Base-by-base conservation (phyloP, 2,797 vertebrate genomes). In the Arnoldichthys spilopterus region DNA sequence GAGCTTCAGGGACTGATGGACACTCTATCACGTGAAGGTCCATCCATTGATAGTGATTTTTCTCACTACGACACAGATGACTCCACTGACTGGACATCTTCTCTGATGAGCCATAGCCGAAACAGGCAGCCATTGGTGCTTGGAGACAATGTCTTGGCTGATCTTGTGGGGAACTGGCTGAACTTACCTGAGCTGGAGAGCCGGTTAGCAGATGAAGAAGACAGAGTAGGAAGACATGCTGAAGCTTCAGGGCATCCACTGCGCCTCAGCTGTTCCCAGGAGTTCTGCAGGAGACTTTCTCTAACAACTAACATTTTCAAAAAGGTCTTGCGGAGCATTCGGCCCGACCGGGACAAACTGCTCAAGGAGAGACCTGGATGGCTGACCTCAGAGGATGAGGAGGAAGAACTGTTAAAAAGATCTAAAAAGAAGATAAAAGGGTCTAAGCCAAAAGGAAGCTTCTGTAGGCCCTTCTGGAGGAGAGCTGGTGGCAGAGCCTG, bases 141-240 rank as follows among this genome's bases (percentile, higher is more conserved):
- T 68, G 97, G 97, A 0, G 97, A 99, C 91, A 98, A 98, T 86
- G 97, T 96, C 83, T 97, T 99, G 1, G 97, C 97, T 0, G 97
- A 99, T 85, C 91, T 99, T 84, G 95, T 99, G 74, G 95, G 97
- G 87, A 97, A 98, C 87, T 99, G 97, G 97, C 96, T 99, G 95
- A 96, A 98, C 85, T 85, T 98, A 81, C 97, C 97, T 0, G 97
- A 98, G 66, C 53, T 83, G 72, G 81, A 78, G 92, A 93, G 83
- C 9, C 81, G 73, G 24, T 75, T 62, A 61, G 68, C 47, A 76
- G 59, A 58, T 47, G 71, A 68, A 22, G 67, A 76, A 34, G 71
- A 74, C 11, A 75, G 61, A 49, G 26, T 22, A 40, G 51, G 28
- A 26, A 75, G 49, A 90, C 20, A 73, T 49, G 71, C 61, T 11